Evolutionary conservation across 2,113 vertebrate genomes (phyloP).

Genomic region (Piaya cayana): DNA sequence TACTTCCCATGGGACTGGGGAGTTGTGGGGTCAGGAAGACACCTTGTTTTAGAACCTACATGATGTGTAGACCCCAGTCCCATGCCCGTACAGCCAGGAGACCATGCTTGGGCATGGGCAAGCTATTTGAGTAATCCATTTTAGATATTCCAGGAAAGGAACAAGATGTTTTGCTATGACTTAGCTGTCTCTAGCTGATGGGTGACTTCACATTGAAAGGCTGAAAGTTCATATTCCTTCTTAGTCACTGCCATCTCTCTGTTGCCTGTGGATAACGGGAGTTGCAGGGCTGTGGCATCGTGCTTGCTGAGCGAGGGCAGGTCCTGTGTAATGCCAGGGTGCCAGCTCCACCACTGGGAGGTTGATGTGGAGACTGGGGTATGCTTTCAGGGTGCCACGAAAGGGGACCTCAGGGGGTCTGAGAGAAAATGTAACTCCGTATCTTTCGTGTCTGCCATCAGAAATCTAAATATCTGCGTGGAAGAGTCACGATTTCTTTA

Average conservation of each 20-base stretch:
- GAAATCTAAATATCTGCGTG: background rate
- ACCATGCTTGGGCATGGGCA: rapidly evolving
- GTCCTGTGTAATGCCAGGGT: background rate
- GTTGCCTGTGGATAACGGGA: background rate
- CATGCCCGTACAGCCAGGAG: rapidly evolving
- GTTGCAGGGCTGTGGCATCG: background rate
- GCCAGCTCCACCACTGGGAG: background rate
- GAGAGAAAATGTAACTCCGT: rapidly evolving
- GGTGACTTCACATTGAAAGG: background rate
- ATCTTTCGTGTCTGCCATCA: background rate
- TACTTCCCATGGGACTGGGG: background rate
- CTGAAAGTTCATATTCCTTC: background rate
- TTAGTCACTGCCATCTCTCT: background rate
- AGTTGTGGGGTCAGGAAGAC: background rate
- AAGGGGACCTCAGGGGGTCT: background rate
- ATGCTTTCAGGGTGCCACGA: background rate
- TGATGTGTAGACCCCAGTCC: background rate
- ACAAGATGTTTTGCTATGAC: background rate
- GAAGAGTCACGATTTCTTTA: slow-evolving; percentile 3
- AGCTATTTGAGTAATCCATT: background rate
- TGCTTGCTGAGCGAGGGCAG: background rate
- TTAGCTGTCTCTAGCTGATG: background rate
- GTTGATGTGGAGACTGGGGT: background rate
- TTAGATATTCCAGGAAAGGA: background rate
- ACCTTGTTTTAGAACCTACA: background rate